Evolutionary conservation across 2,888 invertebrate genomes (phyloP).

Genomic region (Lacanobia oleracea): DNA sequence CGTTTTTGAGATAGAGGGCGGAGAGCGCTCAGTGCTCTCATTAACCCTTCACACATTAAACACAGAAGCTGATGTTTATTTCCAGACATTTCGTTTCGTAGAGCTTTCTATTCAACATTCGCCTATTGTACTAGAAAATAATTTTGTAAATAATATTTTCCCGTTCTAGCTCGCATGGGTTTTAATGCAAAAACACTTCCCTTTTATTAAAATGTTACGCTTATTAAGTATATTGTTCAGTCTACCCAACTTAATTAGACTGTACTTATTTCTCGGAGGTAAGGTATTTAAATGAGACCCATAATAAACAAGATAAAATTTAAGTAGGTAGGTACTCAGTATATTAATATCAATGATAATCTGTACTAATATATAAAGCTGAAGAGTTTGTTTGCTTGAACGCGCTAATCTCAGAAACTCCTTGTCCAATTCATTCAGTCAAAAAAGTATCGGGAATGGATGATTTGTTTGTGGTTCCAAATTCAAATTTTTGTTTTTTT

Average conservation of each 20-base stretch:
- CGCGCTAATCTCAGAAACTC: no score
- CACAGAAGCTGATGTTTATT: background rate
- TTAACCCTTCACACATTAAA: no score
- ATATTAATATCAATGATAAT: no score
- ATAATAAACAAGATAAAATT: background rate
- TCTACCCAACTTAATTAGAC: constrained; percentile 24
- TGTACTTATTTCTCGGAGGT: background rate
- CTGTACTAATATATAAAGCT: no score
- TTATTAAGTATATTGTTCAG: constrained; percentile 4
- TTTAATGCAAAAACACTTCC: constrained; percentile 4
- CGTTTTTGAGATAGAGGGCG: no score
- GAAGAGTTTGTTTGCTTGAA: no score
- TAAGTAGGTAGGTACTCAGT: no score
- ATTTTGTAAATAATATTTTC: background rate
- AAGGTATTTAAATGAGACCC: background rate
- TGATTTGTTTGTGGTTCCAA: no score
- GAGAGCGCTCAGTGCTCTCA: no score
- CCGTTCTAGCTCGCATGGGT: background rate
- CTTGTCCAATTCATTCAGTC: no score
- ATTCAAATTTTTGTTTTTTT: no score
- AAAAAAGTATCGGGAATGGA: no score
- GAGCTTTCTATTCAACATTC: background rate
- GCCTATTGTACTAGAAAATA: background rate
- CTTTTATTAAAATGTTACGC: constrained; percentile 24
- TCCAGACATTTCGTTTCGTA: background rate